Base-by-base conservation (phyloP, 2,888 invertebrate species). In the Sminthurinus aureus region DNA sequence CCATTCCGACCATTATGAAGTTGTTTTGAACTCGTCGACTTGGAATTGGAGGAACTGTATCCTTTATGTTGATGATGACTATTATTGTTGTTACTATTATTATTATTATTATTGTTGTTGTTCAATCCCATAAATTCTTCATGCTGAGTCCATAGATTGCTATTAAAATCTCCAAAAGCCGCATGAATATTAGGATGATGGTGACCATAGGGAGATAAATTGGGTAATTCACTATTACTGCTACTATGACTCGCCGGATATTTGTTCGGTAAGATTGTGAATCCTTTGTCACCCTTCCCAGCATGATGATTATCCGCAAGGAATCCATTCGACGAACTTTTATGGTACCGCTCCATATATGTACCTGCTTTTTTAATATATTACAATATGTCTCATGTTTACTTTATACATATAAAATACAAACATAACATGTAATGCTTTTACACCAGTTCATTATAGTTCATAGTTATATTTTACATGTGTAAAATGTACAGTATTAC, bases 321-420 rank as follows among this genome's bases (percentile, higher is more conserved):
- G 58, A 81, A 81, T 58, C 80, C 80, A 81, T 81, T 81, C 13
- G 83, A 79, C 9, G 71, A 73, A 67, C 76, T 67, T 52, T 83
- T 83, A n/a, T 79, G 74, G 69, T 83, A 83, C 18, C 83, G 83
- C 3, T 83, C 83, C 79, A 79, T 79, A 58, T 83, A 83, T 13
- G 83, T 51, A 20, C 83, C 79, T 79, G n/a, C n/a, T 75, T 20
- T 78, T 79, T 66, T 51, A 22, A 24, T 58, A 15, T 24, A n/a
- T 4, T 76, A 24, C 13, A 20, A 71, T 8, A 71, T 69, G 22
- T n/a, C n/a, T n/a, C n/a, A n/a, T n/a, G n/a, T n/a, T n/a, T n/a
- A n/a, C n/a, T n/a, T 18, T 18, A 71, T 24, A 71, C 71, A 71
- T 71, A 71, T 20, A 71, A 12, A 71, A n/a, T 71, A 71, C n/a